Evolutionary conservation across 1,140 invertebrate species (phyloP), one percentile per base, ranked within the genome.

Genomic region (Epicauta chinensis): DNA sequence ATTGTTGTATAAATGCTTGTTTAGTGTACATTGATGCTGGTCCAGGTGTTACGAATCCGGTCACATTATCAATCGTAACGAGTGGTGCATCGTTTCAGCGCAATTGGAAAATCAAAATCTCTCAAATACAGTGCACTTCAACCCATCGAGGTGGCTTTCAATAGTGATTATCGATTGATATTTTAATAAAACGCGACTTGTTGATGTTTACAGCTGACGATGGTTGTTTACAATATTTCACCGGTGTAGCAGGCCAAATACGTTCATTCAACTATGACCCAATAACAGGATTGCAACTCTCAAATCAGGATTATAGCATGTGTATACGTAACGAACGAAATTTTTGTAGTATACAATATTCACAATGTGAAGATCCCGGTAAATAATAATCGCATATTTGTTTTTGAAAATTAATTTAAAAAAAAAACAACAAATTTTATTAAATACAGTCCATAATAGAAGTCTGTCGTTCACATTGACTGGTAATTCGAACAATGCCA

Each of bases 261-360:
- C 78, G 80, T 9, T 89, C 87, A 2, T 93, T 88, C 68, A 93
- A 93, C 71, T 93, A 86, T 61, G 86, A 91, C 52, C 76, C 83
- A 0, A 71, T 72, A 0, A 75, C 70, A 1, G 89, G 89, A 0
- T 71, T 87, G n/a, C 89, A 93, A 63, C 73, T 93, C 1, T 89
- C 87, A 15, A 92, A 92, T 70, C 89, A 93, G 65, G 87, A 93
- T 64, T 93, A 93, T 67, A 87, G 87, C 47, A 83, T 90, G 41
- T 93, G 91, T 65, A 79, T 93, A 13, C 71, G 91, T 17, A 84
- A 83, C 53, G 91, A 93, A 64, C 79, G 85, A 51, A 93, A 92
- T 64, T 93, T 93, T 66, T 93, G 90, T 60, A 85, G 88, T 1
- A 87, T 93, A 37, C 88, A 89, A 53, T 92, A 91, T 60, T 82